A percentile compares a stretch with the other conserved stretches of the same genome.
phyloP scores from a whole-genome alignment of 2,888 invertebrate species.

The Cantharis flavilabris region DNA sequence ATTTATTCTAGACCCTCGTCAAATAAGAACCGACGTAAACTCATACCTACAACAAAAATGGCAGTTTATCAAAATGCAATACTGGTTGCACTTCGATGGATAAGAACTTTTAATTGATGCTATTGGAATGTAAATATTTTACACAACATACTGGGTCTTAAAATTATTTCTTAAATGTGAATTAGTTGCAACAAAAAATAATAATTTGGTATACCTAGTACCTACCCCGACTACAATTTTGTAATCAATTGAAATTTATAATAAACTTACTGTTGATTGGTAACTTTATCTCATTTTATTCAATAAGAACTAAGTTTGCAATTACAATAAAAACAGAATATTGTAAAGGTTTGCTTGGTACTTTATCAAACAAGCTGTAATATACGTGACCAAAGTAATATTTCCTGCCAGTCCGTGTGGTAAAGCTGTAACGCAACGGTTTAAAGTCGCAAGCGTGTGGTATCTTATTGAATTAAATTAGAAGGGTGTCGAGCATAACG shows the following conservation, averaged over 20 bases:
- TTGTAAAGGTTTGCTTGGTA: neutral
- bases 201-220: too few relatives aligned
- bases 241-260: neutral
- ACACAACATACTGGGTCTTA: too few relatives aligned
- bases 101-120: too few relatives aligned
- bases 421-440: conserved; percentile 16
- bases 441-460: conserved; percentile 29
- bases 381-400: conserved; percentile 26
- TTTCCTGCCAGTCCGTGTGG: conserved; percentile 15
- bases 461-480: conserved; percentile 33
- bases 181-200: too few relatives aligned
- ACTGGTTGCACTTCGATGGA: too few relatives aligned
- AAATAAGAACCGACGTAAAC: too few relatives aligned
- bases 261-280: neutral
- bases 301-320: neutral
- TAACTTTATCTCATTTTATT: neutral
- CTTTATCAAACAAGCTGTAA: conserved; percentile 11
- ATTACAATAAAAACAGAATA: neutral
- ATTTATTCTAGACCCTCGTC: too few relatives aligned
- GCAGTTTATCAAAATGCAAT: too few relatives aligned
- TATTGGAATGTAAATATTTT: too few relatives aligned
- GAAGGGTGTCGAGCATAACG: conserved; percentile 30
- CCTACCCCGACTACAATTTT: too few relatives aligned
- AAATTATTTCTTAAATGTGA: too few relatives aligned
- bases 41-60: too few relatives aligned